Base-by-base conservation (phyloP, 2,888 invertebrate genomes). In the Leptothorax acervorum region DNA sequence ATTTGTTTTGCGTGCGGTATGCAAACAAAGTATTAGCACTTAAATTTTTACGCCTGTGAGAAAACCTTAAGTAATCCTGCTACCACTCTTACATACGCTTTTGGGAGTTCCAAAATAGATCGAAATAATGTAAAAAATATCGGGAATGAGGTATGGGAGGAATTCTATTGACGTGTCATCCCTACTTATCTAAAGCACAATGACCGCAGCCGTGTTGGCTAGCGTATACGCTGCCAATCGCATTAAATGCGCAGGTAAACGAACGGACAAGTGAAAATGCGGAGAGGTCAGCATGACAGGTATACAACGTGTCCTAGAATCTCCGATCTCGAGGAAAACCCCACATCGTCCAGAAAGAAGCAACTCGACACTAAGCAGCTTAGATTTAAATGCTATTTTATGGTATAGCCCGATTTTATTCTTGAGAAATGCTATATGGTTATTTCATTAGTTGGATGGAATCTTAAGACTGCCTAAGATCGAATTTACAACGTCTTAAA, bases 221-320 rank as follows among this genome's bases (percentile, higher is more conserved):
- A 12, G 15, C 42, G 23, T 23, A 4, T 15, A 28, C 31, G 31
- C 11, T 42, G n/a, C 11, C 60, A 79, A 71, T 79, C 71, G 48
- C 57, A 79, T 79, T 79, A 79, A 70, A 68, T 51, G 60, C 9
- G 12, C 39, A 71, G 79, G 79, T 71, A 79, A 79, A 79, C 71
- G 79, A 79, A 79, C 60, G 79, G 39, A 48, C 70, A 79, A 79
- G 60, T 71, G 48, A 71, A 79, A 79, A 79, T 53, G 70, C 57
- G 9, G 35, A 4, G 35, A 79, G 71, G 79, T 71, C 79, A 71
- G 12, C 11, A 15, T 12, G 66, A 66, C 66, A 76, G 51, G 4
- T 57, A 15, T 31, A 79, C 79, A 48, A 42, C 2, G 48, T 60
- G 48, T 60, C 57, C n/a, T 4, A 15, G 79, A 48, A 71, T 4